Conservation (phyloP, 2,797 vertebrate species). For the Anguilla marmorata region DNA sequence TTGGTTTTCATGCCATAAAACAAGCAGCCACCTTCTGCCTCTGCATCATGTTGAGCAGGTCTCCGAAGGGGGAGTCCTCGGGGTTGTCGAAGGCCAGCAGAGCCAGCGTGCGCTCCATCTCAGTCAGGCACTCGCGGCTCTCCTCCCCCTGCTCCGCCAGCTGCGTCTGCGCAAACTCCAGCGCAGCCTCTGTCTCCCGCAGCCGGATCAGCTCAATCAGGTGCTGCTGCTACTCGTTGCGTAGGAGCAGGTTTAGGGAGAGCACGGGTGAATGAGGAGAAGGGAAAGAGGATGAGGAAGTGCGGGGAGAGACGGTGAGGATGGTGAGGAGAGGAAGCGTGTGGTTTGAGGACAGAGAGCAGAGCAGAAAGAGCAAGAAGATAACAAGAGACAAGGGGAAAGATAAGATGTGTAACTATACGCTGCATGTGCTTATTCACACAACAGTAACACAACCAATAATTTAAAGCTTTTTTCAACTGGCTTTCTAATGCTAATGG, state of each 20-base stretch:
- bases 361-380: background rate
- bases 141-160: constrained; percentile 95
- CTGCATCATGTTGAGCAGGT: constrained; percentile 97
- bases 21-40: constrained; percentile 87
- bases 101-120: constrained; percentile 95
- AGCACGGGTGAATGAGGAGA: background rate
- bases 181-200: constrained; percentile 92
- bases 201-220: constrained; percentile 95
- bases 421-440: background rate
- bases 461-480: background rate
- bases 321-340: background rate
- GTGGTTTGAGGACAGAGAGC: background rate
- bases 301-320: background rate
- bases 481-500: background rate
- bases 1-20: background rate
- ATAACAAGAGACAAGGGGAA: background rate
- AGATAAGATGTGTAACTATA: background rate
- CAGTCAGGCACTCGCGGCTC: constrained; percentile 93
- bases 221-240: constrained; percentile 84
- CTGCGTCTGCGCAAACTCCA: constrained; percentile 97
- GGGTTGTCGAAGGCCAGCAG: constrained; percentile 95
- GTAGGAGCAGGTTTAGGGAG: background rate
- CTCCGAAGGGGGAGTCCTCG: constrained; percentile 93
- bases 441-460: background rate
- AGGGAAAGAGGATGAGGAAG: background rate